Evolutionary conservation across 2,888 invertebrate species (phyloP).

Genomic region (Tineola bisselliella): DNA sequence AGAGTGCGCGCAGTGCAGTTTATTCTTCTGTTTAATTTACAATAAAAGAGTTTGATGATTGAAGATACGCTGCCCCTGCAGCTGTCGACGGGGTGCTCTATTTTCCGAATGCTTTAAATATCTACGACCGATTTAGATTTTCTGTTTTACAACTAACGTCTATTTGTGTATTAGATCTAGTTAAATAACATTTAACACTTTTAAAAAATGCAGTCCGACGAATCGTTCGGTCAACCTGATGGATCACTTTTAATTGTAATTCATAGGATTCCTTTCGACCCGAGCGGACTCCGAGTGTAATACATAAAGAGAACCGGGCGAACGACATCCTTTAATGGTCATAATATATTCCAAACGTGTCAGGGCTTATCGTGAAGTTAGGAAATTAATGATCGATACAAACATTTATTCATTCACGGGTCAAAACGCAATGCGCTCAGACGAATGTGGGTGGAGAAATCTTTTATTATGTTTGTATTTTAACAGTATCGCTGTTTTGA

Average conservation of each 20-base stretch:
- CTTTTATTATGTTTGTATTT: neutral
- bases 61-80: slow-evolving; percentile 19
- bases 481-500: neutral
- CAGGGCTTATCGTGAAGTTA: slow-evolving; percentile 11
- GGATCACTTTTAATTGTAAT: slow-evolving; percentile 29
- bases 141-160: too few relatives aligned
- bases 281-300: slow-evolving; percentile 7
- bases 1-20: slow-evolving; percentile 28
- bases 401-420: slow-evolving; percentile 5
- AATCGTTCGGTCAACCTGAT: slow-evolving; percentile 12
- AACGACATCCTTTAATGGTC: slow-evolving; percentile 31
- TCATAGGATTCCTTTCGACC: slow-evolving; percentile 26
- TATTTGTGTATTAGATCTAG: too few relatives aligned
- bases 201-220: neutral
- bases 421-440: neutral
- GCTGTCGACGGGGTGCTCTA: neutral
- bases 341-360: slow-evolving; percentile 24
- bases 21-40: slow-evolving; percentile 30
- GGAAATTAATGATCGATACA: slow-evolving; percentile 5
- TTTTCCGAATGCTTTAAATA: neutral
- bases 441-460: neutral
- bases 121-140: neutral
- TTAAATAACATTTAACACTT: too few relatives aligned
- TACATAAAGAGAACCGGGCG: slow-evolving; percentile 23
- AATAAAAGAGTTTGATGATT: slow-evolving; percentile 25